Evolutionary conservation across 2,888 invertebrate species (phyloP).

Genomic region (Prenolepis imparis): DNA sequence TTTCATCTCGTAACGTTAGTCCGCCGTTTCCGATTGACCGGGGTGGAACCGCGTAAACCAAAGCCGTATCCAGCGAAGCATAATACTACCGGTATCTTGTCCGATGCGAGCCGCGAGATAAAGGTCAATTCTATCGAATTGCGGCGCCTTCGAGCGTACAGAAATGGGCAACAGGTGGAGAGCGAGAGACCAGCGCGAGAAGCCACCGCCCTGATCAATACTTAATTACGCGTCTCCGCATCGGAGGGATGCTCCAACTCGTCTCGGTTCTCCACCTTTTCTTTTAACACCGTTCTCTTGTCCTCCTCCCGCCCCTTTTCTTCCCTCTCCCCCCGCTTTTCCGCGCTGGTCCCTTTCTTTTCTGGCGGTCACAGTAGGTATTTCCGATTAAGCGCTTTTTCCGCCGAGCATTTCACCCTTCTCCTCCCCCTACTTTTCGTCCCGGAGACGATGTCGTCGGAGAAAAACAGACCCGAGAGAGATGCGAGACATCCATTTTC

Average conservation of each 20-base stretch:
- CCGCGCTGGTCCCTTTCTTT: neutral
- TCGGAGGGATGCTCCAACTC: conserved; percentile 41
- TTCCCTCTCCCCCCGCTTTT: neutral
- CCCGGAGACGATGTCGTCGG: conserved; percentile 32
- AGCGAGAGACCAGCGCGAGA: conserved; percentile 61
- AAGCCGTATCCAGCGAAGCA: conserved; percentile 35
- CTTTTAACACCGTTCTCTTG: conserved; percentile 35
- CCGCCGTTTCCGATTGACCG: conserved; percentile 45
- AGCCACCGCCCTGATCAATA: conserved; percentile 83
- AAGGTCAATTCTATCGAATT: conserved; percentile 77
- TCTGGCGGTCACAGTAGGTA: conserved; percentile 56
- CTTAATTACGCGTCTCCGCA: conserved; percentile 80
- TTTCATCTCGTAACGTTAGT: conserved; percentile 10
- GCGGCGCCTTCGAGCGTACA: conserved; percentile 66
- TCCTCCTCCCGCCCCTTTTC: neutral
- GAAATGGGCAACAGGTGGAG: conserved; percentile 81
- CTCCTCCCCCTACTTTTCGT: conserved; percentile 41
- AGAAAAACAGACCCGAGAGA: neutral
- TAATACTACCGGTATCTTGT: conserved; percentile 39
- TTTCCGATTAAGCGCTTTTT: conserved; percentile 51
- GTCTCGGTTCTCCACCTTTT: conserved; percentile 23
- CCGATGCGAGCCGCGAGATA: conserved; percentile 59
- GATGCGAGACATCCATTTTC: conserved; percentile 37
- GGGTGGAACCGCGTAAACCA: conserved; percentile 43
- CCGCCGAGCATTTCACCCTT: neutral